These are phyloP conservation scores for Drepana falcataria DNA, from an alignment of 2,888 invertebrate genomes.

Conservation along the genomic window DNA sequence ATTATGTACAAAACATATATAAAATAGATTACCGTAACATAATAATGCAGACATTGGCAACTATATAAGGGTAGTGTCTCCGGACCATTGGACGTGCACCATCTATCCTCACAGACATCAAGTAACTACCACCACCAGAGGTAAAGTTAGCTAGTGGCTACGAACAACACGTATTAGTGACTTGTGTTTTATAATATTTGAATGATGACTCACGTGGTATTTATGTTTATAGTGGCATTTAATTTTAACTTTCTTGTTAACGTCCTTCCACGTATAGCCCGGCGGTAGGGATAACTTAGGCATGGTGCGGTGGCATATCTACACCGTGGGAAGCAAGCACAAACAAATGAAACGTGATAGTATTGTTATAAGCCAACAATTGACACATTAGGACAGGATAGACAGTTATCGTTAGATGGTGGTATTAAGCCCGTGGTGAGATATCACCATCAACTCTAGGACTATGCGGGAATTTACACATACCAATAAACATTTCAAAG, in stretches of 20 bases:
- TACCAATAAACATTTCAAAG: too few species aligned
- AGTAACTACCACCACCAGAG: neutral
- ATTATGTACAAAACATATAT: too few species aligned
- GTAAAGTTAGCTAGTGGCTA: conserved; percentile 14
- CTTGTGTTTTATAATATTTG: conserved; percentile 11
- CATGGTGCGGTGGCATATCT: conserved; percentile 62
- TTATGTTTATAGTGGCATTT: conserved; percentile 56
- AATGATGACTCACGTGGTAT: conserved; percentile 54
- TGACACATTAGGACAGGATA: conserved; percentile 7
- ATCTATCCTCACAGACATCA: neutral
- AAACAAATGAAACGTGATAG: conserved; percentile 42
- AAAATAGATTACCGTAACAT: too few species aligned
- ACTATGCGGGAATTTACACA: neutral
- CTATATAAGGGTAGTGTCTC: neutral
- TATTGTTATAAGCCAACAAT: conserved; percentile 31
- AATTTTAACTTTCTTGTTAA: conserved; percentile 62
- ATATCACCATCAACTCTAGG: neutral
- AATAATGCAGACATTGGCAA: too few species aligned
- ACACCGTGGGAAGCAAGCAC: conserved; percentile 57
- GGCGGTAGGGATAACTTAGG: conserved; percentile 63
- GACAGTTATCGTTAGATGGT: neutral
- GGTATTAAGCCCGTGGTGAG: neutral
- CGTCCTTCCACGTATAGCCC: conserved; percentile 69
- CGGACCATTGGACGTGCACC: neutral
- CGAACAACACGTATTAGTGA: conserved; percentile 18